Base-by-base conservation (phyloP, 2,797 vertebrate genomes). In the Vireo griseus region DNA sequence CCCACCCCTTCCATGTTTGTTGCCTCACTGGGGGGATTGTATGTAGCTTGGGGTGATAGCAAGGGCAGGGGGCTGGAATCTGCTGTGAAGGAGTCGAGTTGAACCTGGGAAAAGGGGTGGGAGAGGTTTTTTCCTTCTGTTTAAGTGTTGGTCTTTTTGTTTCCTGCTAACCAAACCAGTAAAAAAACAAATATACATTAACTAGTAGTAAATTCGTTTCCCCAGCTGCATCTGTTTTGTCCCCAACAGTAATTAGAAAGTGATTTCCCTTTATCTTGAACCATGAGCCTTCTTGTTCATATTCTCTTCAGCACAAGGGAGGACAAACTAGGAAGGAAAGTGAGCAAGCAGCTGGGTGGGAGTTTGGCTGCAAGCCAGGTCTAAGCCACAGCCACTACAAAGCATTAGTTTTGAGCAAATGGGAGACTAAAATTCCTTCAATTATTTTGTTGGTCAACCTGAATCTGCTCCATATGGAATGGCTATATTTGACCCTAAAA, bases 1-100 rank as follows among this genome's bases (percentile, higher is more conserved):
- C 16, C 9, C 28, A 29, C 9, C 6, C 12, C 14, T 68, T 54
- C 7, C 6, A 28, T 0, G 1, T 31, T 55, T 58, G 4, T 50
- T 71, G n/a, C 17, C 13, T 44, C 58, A 1, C 37, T 63, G 31
- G 58, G 21, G 19, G n/a, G 28, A 14, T 8, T 11, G 19, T 72
- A 14, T 7, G 8, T 50, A 35, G 24, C n/a, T 28, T 50, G 10
- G 59, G 45, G 4, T 1, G 5, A 10, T 18, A 39, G 66, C 28
- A 69, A 50, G 42, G 2, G 5, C 5, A 7, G 5, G 19, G 6
- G 16, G n/a, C 24, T 58, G 39, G 28, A 75, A 4, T 45, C 37
- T 76, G 37, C 13, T 39, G 10, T 52, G 44, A 28, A 58, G 10
- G 8, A 42, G 7, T 61, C 29, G 52, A 88, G 24, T 3, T 47